Evolutionary conservation across 2,797 vertebrate genomes (phyloP).

Genomic region (Lutjanus campechanus): DNA sequence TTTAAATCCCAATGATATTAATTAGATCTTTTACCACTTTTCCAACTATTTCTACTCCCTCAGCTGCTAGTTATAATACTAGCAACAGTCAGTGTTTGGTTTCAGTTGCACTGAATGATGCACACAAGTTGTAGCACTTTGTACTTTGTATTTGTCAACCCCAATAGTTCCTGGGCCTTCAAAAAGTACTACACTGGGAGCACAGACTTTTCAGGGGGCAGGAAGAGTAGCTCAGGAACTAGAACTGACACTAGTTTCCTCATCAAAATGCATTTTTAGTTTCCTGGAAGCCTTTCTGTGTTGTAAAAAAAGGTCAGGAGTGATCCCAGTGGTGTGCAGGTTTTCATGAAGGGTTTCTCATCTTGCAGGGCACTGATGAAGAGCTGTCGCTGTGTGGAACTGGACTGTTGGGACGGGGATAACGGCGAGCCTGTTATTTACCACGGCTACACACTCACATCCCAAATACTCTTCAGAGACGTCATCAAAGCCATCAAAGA

Average conservation of each 20-base stretch:
- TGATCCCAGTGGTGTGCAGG: not conserved
- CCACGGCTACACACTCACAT: slow-evolving; percentile 96
- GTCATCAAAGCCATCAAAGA: slow-evolving; percentile 93
- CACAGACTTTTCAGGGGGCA: not conserved
- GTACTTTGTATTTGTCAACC: not conserved
- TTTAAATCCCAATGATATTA: too few species aligned
- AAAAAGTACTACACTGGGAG: not conserved
- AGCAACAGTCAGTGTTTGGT: too few species aligned
- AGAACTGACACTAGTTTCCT: not conserved
- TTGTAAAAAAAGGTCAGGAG: too few species aligned
- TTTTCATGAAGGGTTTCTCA: slow-evolving; percentile 14
- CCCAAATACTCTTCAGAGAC: slow-evolving; percentile 95
- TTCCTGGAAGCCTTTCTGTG: not conserved
- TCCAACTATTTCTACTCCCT: too few species aligned
- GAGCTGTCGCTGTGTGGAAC: slow-evolving; percentile 96
- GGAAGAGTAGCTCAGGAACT: not conserved
- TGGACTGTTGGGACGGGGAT: slow-evolving; percentile 96
- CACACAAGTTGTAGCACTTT: not conserved
- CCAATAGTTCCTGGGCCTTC: not conserved
- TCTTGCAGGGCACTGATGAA: slow-evolving; percentile 91
- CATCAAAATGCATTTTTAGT: too few species aligned
- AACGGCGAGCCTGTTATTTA: slow-evolving; percentile 94
- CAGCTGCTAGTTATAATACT: too few species aligned
- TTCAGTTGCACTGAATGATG: not conserved
- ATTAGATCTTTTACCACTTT: too few species aligned